Conservation (phyloP, 2,113 vertebrate genomes). For the Gila orcuttii region DNA sequence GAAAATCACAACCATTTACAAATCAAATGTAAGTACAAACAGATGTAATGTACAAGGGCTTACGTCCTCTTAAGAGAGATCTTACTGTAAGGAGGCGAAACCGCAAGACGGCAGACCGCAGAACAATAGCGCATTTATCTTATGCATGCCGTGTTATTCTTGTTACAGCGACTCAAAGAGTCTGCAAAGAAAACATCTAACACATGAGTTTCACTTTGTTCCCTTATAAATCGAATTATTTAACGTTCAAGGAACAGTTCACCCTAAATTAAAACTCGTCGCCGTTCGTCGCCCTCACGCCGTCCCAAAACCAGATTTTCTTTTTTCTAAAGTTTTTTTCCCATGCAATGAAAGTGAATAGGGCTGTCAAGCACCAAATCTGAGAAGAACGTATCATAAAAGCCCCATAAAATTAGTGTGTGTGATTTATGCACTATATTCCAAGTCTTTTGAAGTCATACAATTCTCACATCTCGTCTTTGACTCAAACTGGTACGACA, state of each 20-base stretch:
- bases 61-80: slow-evolving; percentile 43
- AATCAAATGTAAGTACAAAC: slow-evolving; percentile 63
- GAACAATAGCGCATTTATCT: slow-evolving; percentile 47
- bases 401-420: not conserved
- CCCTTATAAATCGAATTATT: slow-evolving; percentile 25
- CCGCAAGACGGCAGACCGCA: slow-evolving; percentile 16
- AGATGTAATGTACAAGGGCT: slow-evolving; percentile 56
- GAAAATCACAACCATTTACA: slow-evolving; percentile 62
- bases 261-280: slow-evolving; percentile 18
- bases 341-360: not conserved
- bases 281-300: not conserved
- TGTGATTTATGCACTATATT: not conserved
- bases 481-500: not conserved
- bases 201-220: slow-evolving; percentile 14
- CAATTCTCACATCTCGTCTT: not conserved
- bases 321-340: not conserved
- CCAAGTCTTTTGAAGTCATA: not conserved
- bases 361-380: not conserved
- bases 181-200: slow-evolving; percentile 15
- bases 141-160: slow-evolving; percentile 25
- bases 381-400: not conserved
- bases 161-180: slow-evolving; percentile 34
- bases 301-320: slow-evolving; percentile 15
- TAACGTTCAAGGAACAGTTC: slow-evolving; percentile 14
- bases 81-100: slow-evolving; percentile 22